Percentiles rank a stretch among this genome's conserved stretches.
phyloP scores from a whole-genome alignment of 1,140 invertebrate genomes.

The Papilio polyxenes region DNA sequence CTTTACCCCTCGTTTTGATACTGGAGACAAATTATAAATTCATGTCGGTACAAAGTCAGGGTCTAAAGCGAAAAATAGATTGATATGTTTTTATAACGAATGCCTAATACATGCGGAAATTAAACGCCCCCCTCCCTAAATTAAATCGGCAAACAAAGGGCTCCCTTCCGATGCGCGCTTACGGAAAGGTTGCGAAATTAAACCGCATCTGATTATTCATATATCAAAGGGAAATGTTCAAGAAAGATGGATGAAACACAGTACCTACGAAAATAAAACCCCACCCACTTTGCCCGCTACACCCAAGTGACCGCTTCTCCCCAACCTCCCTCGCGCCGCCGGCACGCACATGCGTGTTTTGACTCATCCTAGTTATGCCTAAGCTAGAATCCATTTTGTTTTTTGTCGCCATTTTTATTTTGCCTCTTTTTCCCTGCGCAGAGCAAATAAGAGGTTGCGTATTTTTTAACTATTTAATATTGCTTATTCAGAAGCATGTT shows the following conservation, averaged over 20 bases:
- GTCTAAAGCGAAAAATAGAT: constrained; percentile 60
- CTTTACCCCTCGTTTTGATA: background rate
- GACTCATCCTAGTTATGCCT: constrained; percentile 62
- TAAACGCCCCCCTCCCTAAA: constrained; percentile 59
- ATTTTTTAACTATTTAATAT: background rate
- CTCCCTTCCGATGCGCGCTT: constrained; percentile 40
- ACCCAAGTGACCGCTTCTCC: constrained; percentile 47
- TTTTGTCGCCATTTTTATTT: constrained; percentile 68
- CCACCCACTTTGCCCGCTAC: constrained; percentile 48
- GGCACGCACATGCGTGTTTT: constrained; percentile 75
- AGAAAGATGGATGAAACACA: constrained; percentile 62
- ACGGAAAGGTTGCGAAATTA: constrained; percentile 48
- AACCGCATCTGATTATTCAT: constrained; percentile 63
- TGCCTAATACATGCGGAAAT: constrained; percentile 62
- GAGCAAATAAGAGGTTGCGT: constrained; percentile 1
- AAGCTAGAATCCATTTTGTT: constrained; percentile 76
- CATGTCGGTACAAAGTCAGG: constrained; percentile 58
- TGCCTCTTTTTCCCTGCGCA: constrained; percentile 33
- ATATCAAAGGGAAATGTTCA: constrained; percentile 68
- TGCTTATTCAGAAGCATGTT: background rate
- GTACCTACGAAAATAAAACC: constrained; percentile 57
- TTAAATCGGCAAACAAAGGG: constrained; percentile 67
- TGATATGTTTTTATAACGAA: constrained; percentile 69
- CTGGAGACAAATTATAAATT: constrained; percentile 62
- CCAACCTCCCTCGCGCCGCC: constrained; percentile 51